Conservation (phyloP, 2,888 invertebrate genomes). For the Sussaba pulchella region DNA sequence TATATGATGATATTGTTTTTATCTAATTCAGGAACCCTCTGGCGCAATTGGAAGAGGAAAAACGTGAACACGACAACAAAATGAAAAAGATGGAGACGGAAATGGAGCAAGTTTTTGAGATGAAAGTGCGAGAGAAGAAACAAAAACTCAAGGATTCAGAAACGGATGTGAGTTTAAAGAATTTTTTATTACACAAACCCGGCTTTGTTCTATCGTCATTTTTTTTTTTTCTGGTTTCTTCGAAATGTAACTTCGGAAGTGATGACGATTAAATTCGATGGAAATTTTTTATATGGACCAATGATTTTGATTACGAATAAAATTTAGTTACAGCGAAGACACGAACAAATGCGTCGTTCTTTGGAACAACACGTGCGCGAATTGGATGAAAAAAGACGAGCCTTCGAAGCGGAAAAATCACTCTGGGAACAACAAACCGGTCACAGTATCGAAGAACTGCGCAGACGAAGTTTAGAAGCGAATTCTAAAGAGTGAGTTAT, state of each 20-base stretch:
- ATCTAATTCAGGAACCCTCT: slow-evolving; percentile 93
- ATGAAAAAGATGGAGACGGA: slow-evolving; percentile 99
- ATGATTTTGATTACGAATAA: slow-evolving; percentile 5
- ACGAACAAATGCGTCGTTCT: slow-evolving; percentile 92
- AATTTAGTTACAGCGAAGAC: slow-evolving; percentile 91
- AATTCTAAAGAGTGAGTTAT: slow-evolving; percentile 94
- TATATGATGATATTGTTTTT: slow-evolving; percentile 5
- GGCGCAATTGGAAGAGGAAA: slow-evolving; percentile 99
- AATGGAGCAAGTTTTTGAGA: slow-evolving; percentile 99
- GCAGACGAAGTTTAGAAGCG: slow-evolving; percentile 94
- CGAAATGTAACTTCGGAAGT: slow-evolving; percentile 6
- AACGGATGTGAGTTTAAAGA: slow-evolving; percentile 88
- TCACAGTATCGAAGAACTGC: slow-evolving; percentile 94
- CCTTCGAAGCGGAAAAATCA: slow-evolving; percentile 93
- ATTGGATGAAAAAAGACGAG: slow-evolving; percentile 94
- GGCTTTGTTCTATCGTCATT: neutral
- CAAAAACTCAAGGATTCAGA: slow-evolving; percentile 98
- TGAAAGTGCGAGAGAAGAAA: slow-evolving; percentile 98
- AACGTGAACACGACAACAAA: slow-evolving; percentile 97
- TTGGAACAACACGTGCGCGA: slow-evolving; percentile 96
- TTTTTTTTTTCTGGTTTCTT: neutral
- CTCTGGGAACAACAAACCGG: slow-evolving; percentile 96
- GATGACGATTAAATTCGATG: neutral
- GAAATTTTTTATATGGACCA: neutral
- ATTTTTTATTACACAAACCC: neutral